phyloP scores from a whole-genome alignment of 1,140 invertebrate species.

The Drosophila saltans region DNA sequence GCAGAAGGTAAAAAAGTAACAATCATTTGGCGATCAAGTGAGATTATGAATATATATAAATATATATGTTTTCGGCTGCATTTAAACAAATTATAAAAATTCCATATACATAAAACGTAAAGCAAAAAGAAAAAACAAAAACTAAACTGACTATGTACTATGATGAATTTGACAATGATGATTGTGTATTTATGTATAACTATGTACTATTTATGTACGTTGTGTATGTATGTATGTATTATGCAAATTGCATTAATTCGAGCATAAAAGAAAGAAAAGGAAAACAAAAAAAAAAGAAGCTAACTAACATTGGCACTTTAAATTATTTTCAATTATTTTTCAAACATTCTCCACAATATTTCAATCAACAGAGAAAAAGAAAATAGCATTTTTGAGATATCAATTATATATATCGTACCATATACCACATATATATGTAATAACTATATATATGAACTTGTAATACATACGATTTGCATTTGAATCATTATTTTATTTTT shows the following conservation, averaged over 20 bases:
- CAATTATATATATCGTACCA: constrained; percentile 5
- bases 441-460: background rate
- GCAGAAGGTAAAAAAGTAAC: constrained; percentile 40
- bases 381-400: constrained; percentile 8
- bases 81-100: constrained; percentile 54
- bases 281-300: constrained; percentile 12
- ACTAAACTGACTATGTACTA: constrained; percentile 70
- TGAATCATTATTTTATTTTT: constrained; percentile 13
- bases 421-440: background rate
- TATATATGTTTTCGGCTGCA: constrained; percentile 71
- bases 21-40: constrained; percentile 55
- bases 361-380: background rate
- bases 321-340: background rate
- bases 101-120: constrained; percentile 18
- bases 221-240: constrained; percentile 53
- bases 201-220: constrained; percentile 63
- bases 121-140: background rate
- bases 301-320: constrained; percentile 27
- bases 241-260: constrained; percentile 72
- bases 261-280: constrained; percentile 22
- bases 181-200: constrained; percentile 66
- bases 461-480: constrained; percentile 54
- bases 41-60: constrained; percentile 41
- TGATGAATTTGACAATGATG: constrained; percentile 51
- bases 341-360: background rate